A percentile compares a stretch with the other conserved stretches of the same genome.
Evolutionary conservation across 2,113 vertebrate genomes (phyloP).

Genomic region (Cercopithecus mona): DNA sequence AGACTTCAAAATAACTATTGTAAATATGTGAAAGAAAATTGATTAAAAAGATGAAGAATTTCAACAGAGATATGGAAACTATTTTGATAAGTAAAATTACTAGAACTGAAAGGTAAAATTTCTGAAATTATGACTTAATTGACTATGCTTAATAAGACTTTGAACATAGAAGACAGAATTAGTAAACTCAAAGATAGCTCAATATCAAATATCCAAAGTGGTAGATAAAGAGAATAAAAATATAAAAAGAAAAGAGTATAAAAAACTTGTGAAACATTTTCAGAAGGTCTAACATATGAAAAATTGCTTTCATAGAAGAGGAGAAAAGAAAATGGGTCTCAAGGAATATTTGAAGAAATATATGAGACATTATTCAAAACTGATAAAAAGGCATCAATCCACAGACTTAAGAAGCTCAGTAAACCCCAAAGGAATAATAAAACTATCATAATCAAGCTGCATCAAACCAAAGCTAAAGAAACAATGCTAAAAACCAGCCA

Average conservation of each 20-base stretch:
- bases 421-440: not conserved
- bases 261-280: not conserved
- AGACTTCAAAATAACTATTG: not conserved
- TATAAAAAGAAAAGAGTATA: not conserved
- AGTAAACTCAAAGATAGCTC: not conserved
- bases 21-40: conserved; percentile 30
- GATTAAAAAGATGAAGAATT: not conserved
- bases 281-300: not conserved
- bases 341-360: not conserved
- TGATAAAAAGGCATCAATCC: not conserved
- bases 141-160: not conserved
- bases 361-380: not conserved
- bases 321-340: not conserved
- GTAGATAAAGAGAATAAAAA: not conserved
- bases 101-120: not conserved
- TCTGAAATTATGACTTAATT: conserved; percentile 13
- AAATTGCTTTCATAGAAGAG: not conserved
- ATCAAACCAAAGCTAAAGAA: not conserved
- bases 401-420: not conserved
- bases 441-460: not conserved
- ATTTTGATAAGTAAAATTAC: not conserved
- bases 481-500: not conserved
- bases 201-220: not conserved
- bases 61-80: not conserved
- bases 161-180: not conserved